phyloP scores from a whole-genome alignment of 1,140 invertebrate species.

The Phthorimaea operculella region DNA sequence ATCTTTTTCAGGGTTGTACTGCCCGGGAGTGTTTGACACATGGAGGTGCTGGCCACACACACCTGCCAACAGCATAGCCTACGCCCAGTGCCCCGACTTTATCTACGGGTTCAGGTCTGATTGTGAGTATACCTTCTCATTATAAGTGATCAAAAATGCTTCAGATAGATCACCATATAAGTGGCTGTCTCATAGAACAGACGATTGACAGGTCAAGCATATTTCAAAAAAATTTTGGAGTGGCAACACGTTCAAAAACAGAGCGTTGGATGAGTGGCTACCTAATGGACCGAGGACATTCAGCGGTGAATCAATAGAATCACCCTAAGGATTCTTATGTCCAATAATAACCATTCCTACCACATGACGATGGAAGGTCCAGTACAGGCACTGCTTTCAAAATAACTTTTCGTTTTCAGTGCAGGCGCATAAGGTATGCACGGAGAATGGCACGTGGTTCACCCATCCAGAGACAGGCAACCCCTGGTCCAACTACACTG shows the following conservation, averaged over 20 bases:
- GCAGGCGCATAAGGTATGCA: conserved; percentile 72
- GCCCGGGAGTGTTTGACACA: conserved; percentile 81
- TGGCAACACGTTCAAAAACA: too few species aligned
- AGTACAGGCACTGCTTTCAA: background rate
- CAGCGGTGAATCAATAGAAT: too few species aligned
- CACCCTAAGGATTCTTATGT: too few species aligned
- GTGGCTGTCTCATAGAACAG: too few species aligned
- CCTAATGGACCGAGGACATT: too few species aligned
- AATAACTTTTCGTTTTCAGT: conserved; percentile 50
- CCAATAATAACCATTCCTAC: too few species aligned
- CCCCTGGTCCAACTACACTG: conserved; percentile 92
- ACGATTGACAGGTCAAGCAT: too few species aligned
- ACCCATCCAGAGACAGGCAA: conserved; percentile 69
- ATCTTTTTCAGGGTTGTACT: conserved; percentile 69
- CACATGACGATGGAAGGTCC: too few species aligned
- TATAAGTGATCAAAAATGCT: too few species aligned
- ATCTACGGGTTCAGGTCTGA: conserved; percentile 79
- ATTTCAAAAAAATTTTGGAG: too few species aligned
- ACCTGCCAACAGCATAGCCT: conserved; percentile 76
- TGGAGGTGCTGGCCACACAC: conserved; percentile 91
- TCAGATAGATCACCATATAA: too few species aligned
- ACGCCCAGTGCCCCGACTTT: conserved; percentile 79
- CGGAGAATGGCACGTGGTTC: conserved; percentile 71
- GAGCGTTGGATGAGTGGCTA: too few species aligned
- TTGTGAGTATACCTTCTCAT: conserved; percentile 54